Conservation (phyloP, 2,797 vertebrate species). For the Coregonus sp. region DNA sequence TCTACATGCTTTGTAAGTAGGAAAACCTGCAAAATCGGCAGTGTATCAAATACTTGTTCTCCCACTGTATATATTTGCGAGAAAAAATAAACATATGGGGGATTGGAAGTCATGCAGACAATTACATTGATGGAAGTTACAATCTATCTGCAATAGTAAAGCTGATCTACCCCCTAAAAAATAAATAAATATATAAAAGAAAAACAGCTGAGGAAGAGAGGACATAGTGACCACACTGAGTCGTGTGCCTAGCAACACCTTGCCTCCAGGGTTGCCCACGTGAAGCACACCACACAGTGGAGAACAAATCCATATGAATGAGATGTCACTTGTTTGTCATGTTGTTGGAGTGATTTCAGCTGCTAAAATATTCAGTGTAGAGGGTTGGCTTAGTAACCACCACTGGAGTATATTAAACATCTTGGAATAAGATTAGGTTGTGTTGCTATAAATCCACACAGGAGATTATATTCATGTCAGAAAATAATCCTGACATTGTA, state of each 20-base stretch:
- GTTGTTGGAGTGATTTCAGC: background rate
- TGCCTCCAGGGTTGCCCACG: background rate
- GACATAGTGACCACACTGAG: background rate
- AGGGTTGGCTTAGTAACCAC: background rate
- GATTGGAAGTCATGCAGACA: too few species aligned
- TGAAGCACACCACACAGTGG: constrained; percentile 1
- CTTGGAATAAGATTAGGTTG: background rate
- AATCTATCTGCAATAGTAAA: too few species aligned
- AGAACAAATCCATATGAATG: background rate
- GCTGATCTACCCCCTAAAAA: too few species aligned
- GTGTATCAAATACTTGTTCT: too few species aligned
- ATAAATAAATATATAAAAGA: too few species aligned
- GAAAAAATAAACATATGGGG: too few species aligned
- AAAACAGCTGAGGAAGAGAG: background rate
- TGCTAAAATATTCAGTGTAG: background rate
- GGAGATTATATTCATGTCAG: background rate
- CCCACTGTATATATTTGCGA: too few species aligned
- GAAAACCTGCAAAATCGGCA: too few species aligned
- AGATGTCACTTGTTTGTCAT: background rate
- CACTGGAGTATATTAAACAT: background rate
- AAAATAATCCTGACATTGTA: background rate
- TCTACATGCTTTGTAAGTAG: too few species aligned
- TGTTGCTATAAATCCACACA: background rate
- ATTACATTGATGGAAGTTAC: too few species aligned
- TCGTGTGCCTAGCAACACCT: constrained; percentile 18